Evolutionary conservation across 2,113 vertebrate genomes (phyloP), one percentile per base, ranked within the genome.

Genomic region (Ceyx melanurus): DNA sequence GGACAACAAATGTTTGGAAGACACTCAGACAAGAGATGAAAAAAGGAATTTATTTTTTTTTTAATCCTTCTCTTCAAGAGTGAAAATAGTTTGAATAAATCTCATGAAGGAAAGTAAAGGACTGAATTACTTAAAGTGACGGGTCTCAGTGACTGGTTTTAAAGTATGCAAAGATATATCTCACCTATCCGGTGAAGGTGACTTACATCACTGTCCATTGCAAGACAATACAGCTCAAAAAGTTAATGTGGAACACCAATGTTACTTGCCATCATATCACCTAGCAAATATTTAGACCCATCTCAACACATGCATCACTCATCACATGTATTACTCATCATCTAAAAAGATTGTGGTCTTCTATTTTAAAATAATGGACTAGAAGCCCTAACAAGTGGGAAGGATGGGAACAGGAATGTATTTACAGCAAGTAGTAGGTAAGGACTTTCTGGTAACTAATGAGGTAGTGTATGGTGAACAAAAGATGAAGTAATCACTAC

Each of bases 161-260:
- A 29, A 31, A 60, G 20, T 16, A n/a, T 9, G n/a, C 10, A 48
- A 33, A 61, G 13, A 37, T 40, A 64, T 13, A 68, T 7, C 10
- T 78, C 33, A 50, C 23, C 14, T 67, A 54, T 5, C 11, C 28
- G 26, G 33, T 15, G 22, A 80, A 72, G 19, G 5, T 19, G 23
- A 88, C 11, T 8, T 71, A 20, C 23, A 11, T 16, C 16, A 73
- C 61, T 48, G 11, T 53, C 21, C 15, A 22, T 20, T 53, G 7
- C 22, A 45, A 79, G n/a, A 17, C 23, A 68, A 26, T 2, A 33
- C 2, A 10, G 9, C 61, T 84, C 3, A 40, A 60, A 83, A 74
- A 35, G 5, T 6, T n/a, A 33, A 2, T 9, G 4, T 40, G 11
- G 4, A 7, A 14, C 10, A 48, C 1, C 1, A 10, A 6, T 15